These are phyloP conservation scores for Helicolenus hilgendorfi DNA, from an alignment of 2,797 vertebrate species.

Conservation along the genomic window DNA sequence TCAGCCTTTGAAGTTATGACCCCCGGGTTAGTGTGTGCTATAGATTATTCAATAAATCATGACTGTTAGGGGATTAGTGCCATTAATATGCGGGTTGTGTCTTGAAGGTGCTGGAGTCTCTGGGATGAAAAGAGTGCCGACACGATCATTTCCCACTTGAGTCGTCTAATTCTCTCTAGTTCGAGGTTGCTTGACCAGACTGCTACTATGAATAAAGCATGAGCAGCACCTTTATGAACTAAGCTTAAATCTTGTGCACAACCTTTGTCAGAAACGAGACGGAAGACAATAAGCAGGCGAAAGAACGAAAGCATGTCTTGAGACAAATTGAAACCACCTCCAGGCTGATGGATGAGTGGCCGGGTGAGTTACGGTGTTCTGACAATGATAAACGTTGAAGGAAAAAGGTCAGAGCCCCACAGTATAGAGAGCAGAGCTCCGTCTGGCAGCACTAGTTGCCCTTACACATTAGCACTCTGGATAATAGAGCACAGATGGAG, in stretches of 20 bases:
- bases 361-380: constrained; percentile 60
- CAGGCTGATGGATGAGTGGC: constrained; percentile 8
- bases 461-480: constrained; percentile 31
- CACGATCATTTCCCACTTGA: constrained; percentile 8
- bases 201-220: constrained; percentile 5
- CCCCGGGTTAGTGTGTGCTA: constrained; percentile 40
- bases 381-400: constrained; percentile 41
- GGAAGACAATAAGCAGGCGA: constrained; percentile 19
- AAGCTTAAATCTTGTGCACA: neutral
- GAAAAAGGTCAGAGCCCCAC: constrained; percentile 44
- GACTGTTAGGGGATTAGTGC: constrained; percentile 20
- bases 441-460: constrained; percentile 12
- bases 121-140: constrained; percentile 20
- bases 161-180: neutral
- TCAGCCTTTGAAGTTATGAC: constrained; percentile 64
- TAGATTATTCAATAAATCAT: constrained; percentile 59
- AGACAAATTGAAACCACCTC: constrained; percentile 56
- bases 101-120: constrained; percentile 1
- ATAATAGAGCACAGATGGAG: constrained; percentile 65
- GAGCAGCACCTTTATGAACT: constrained; percentile 3
- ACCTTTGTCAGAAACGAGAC: constrained; percentile 9
- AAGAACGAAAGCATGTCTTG: constrained; percentile 9
- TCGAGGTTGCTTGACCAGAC: constrained; percentile 21
- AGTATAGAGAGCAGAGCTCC: neutral
- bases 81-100: constrained; percentile 36